phyloP scores from a whole-genome alignment of 37 sponge, comb jelly and placozoan species.

The Ephydatia muelleri region DNA sequence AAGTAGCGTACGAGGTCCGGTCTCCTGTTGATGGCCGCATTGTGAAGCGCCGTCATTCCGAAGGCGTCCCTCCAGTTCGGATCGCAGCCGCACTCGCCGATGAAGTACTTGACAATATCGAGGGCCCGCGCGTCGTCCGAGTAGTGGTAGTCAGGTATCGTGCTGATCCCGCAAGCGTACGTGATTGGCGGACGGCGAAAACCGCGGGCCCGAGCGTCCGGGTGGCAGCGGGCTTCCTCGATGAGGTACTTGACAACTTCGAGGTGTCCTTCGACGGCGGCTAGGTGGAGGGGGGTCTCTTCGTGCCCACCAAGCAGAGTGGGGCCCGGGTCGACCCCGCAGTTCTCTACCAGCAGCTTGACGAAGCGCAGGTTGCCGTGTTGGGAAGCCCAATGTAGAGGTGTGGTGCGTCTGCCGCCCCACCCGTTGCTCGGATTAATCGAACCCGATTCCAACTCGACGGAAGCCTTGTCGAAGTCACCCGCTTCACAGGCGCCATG shows the following conservation, averaged over 20 bases:
- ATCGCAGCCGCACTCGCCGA: not conserved
- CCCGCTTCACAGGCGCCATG: not conserved
- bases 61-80: not conserved
- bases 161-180: not conserved
- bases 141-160: not conserved
- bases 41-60: not conserved
- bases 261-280: not conserved
- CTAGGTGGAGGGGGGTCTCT: not conserved
- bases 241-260: not conserved
- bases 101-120: not conserved
- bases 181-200: not conserved
- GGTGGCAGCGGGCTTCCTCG: not conserved
- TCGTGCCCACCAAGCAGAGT: not conserved
- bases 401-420: not conserved
- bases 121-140: not conserved
- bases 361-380: not conserved
- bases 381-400: not conserved
- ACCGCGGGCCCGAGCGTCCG: not conserved
- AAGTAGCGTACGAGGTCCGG: not conserved
- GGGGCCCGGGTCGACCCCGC: not conserved
- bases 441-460: not conserved
- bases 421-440: not conserved
- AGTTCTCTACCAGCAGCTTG: not conserved
- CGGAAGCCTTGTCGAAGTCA: not conserved
- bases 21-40: not conserved